Evolutionary conservation across 2,888 invertebrate genomes (phyloP), one percentile per base, ranked within the genome.

Genomic region (Leptogaster cylindrica): DNA sequence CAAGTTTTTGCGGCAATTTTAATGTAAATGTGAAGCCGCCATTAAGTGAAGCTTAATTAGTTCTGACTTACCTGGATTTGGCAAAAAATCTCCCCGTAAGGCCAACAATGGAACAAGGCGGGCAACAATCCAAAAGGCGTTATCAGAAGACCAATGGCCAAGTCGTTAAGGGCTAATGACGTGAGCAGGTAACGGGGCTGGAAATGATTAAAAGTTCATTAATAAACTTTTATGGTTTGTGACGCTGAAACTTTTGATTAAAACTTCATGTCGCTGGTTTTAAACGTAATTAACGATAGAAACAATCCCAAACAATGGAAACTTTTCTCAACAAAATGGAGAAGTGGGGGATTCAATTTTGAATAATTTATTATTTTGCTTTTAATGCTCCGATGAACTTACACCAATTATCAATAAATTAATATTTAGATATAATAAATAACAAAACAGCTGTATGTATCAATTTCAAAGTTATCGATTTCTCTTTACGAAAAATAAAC

Each of bases 101-200:
- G 93, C 93, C 93, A 94, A 79, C 93, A 94, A 80, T 90, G 90
- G 77, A 92, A 89, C 72, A 93, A 83, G 36, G 93, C 91, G 20
- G 93, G 92, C 73, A 93, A 83, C 70, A 93, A 86, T 68, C 92
- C 92, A 76, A 93, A 91, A 23, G 93, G 93, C 61, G 92, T 92
- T 76, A 93, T 91, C 76, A 93, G 84, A 73, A 93, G 85, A 48
- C 93, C 93, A 78, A 92, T 92, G 75, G 93, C 91, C 72, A 93
- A 85, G 81, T 93, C 93, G 84, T 93, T 93, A 75, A 92, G 85
- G 28, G 93, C 93, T 78, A 93, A 82, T 68, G 93, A 93, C 67
- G 93, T 93, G 77, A 94, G 85, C 73, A 94, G 85, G 82, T 93
- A 93, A 73, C 92, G 87, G 18, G 93, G 93, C 93, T 93, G 86